Evolutionary conservation across 2,113 vertebrate species (phyloP).

Genomic region (Arizona elegans): DNA sequence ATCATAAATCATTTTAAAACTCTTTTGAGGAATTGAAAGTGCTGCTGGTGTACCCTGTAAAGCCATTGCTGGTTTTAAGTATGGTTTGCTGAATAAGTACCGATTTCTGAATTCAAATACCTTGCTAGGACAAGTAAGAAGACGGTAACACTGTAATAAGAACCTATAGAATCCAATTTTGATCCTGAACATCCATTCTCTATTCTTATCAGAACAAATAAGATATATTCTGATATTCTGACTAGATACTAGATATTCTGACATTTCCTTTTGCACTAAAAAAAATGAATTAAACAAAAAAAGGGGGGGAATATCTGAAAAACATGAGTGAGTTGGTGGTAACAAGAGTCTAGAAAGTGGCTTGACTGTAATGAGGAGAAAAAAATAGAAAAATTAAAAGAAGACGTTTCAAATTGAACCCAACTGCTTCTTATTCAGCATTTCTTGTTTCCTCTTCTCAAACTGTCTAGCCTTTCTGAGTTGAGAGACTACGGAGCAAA

Average conservation of each 20-base stretch:
- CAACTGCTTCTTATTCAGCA: not conserved
- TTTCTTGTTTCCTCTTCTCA: constrained; percentile 2
- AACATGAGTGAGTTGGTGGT: not conserved
- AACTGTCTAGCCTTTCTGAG: constrained; percentile 78
- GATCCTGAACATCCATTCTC: not conserved
- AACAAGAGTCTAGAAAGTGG: not conserved
- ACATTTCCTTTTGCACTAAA: not conserved
- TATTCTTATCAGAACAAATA: not conserved
- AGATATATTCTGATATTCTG: too few species aligned
- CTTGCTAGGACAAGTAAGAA: not conserved
- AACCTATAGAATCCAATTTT: not conserved
- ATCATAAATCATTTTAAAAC: not conserved
- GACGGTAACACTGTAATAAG: not conserved
- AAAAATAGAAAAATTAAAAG: not conserved
- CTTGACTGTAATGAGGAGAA: not conserved
- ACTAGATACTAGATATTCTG: not conserved
- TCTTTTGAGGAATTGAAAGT: not conserved
- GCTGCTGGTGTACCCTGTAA: not conserved
- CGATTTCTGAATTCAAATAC: not conserved
- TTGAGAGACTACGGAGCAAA: constrained; percentile 79
- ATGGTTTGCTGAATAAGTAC: not conserved
- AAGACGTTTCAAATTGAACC: not conserved
- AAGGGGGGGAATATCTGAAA: too few species aligned
- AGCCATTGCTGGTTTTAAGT: not conserved
- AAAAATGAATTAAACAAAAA: not conserved